Evolutionary conservation across 1,140 invertebrate species (phyloP).

Genomic region (Lepidurus arcticus): DNA sequence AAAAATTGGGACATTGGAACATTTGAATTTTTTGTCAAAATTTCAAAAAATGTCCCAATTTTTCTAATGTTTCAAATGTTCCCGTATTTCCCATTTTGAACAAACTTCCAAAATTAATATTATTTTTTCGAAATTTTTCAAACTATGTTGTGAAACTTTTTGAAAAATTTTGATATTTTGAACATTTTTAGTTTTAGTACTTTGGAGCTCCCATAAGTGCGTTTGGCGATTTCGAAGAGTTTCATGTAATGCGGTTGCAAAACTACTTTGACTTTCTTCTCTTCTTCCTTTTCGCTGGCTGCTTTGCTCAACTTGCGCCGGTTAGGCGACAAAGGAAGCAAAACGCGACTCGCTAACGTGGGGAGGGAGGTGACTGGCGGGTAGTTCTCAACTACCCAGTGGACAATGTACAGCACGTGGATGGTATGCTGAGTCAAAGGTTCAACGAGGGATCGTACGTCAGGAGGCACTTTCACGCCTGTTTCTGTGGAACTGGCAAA

Average conservation of each 20-base stretch:
- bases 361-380: slow-evolving; percentile 44
- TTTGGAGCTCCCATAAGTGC: slow-evolving; percentile 9
- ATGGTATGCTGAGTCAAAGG: slow-evolving; percentile 60
- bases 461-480: slow-evolving; percentile 39
- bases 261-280: slow-evolving; percentile 41
- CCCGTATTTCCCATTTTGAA: background rate
- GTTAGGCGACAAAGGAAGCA: background rate
- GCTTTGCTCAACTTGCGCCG: background rate
- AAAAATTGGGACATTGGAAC: slow-evolving; percentile 57
- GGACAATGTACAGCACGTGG: slow-evolving; percentile 65
- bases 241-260: slow-evolving; percentile 42
- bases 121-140: too few species aligned
- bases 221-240: background rate
- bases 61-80: slow-evolving; percentile 53
- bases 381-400: slow-evolving; percentile 68
- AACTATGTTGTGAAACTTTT: too few species aligned
- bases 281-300: slow-evolving; percentile 33
- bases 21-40: slow-evolving; percentile 64
- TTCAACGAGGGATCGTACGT: slow-evolving; percentile 51
- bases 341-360: background rate
- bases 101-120: too few species aligned
- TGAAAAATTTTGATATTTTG: too few species aligned
- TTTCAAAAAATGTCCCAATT: slow-evolving; percentile 57
- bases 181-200: background rate
- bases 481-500: background rate